Base-by-base conservation (phyloP, 2,797 vertebrate species). In the Pipistrellus pipistrellus region DNA sequence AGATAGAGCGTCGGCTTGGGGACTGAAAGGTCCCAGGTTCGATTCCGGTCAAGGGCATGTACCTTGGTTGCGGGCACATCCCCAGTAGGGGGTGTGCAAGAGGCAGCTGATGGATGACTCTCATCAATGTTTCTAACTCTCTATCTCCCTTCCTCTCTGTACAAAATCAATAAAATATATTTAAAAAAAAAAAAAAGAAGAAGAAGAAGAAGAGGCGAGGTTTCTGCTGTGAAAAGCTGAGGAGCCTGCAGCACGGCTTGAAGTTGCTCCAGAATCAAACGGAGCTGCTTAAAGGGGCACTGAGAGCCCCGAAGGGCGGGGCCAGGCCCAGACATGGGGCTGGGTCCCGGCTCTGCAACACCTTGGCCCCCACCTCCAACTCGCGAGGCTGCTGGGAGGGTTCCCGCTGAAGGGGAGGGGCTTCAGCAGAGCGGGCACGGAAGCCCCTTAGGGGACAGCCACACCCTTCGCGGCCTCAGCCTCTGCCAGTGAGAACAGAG, bases 401-500 rank as follows among this genome's bases (percentile, higher is more conserved):
- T 5, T 62, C n/a, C 1, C 1, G 59, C 8, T 2, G 4, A 21
- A 10, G 53, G 8, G 4, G 73, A 55, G 64, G 38, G 38, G 48
- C 78, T n/a, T 48, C 48, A 11, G 27, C 17, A 9, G 7, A 93
- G 51, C 20, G 20, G 20, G 32, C 8, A 13, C 3, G 0, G 12
- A n/a, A 38, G 41, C 5, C 23, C 53, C 38, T 10, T 1, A 27
- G 18, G 5, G 8, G 32, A 13, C 2, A 1, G 55, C 18, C n/a
- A 13, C 12, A 12, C 5, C 4, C 2, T 14, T 4, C 64, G 27
- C 1, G 1, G 6, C 44, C 68, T 53, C 51, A 25, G 35, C 0
- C 6, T 14, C 20, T 5, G 13, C 12, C 72, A 2, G 46, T 5
- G n/a, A 25, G 15, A 41, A 11, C 48, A 2, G 0, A 0, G 2